Conservation (phyloP, 1,140 invertebrate species). For the fruit fly (Drosophila melanogaster) region Release_6_plus_ISO1_MT NT_037436.4:17575001-17575500, state of each 20-base stretch:
- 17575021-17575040: constrained; percentile 62
- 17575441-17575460: constrained; percentile 58
- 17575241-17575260: constrained; percentile 33
- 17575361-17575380: not conserved
- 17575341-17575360: constrained; percentile 8
- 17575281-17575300: constrained; percentile 83
- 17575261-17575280: constrained; percentile 70
- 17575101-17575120: constrained; percentile 74
- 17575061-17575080: constrained; percentile 52
- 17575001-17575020: constrained; percentile 84
- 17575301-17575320: constrained; percentile 62
- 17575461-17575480: constrained; percentile 18
- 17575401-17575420: constrained; percentile 48
- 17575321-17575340: constrained; percentile 29
- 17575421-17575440: constrained; percentile 52
- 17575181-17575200: constrained; percentile 76
- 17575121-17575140: constrained; percentile 32
- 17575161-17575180: constrained; percentile 74
- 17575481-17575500: constrained; percentile 1
- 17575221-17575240: constrained; percentile 72
- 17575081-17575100: constrained; percentile 69
- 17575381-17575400: constrained; percentile 21
- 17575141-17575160: constrained; percentile 36
- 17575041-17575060: constrained; percentile 66
- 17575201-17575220: constrained; percentile 71